A percentile compares a stretch with the other conserved stretches of the same genome.
Conservation (phyloP, 2,888 invertebrate genomes). For the Fragum sueziense region DNA sequence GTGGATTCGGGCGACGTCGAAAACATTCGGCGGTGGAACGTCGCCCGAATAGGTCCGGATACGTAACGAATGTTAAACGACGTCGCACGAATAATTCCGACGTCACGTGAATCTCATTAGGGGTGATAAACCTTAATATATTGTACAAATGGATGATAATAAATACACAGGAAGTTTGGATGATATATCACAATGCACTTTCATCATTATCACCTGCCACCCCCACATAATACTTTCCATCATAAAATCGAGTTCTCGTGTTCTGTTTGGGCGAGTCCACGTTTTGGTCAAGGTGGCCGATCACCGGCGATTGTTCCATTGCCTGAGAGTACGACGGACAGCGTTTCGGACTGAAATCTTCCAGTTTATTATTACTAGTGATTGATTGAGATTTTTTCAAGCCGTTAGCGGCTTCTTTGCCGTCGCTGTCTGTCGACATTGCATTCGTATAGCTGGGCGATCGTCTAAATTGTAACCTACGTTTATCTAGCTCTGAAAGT, state of each 20-base stretch:
- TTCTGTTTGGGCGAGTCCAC: slow-evolving; percentile 36
- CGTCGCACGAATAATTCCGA: too few species aligned
- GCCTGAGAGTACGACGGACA: slow-evolving; percentile 60
- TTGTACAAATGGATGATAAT: too few species aligned
- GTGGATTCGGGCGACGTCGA: too few species aligned
- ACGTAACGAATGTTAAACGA: too few species aligned
- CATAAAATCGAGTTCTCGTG: slow-evolving; percentile 64
- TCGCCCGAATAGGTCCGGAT: too few species aligned
- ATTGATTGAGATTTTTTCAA: slow-evolving; percentile 13
- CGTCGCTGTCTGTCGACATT: slow-evolving; percentile 55
- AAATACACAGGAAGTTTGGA: too few species aligned
- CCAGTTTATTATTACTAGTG: slow-evolving; percentile 10
- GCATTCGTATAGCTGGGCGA: slow-evolving; percentile 73
- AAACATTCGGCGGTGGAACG: too few species aligned
- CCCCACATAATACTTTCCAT: slow-evolving; percentile 77
- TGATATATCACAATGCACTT: slow-evolving; percentile 55
- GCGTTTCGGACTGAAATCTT: slow-evolving; percentile 48
- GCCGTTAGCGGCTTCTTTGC: slow-evolving; percentile 6
- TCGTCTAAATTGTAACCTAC: slow-evolving; percentile 60
- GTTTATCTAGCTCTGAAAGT: slow-evolving; percentile 53
- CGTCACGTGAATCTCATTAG: too few species aligned
- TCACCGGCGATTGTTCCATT: slow-evolving; percentile 51
- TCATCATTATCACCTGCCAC: slow-evolving; percentile 62
- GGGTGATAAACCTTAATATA: too few species aligned
- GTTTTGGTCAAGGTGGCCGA: slow-evolving; percentile 18